Conservation (phyloP, 2,888 invertebrate species). For the Graphium colonna region DNA sequence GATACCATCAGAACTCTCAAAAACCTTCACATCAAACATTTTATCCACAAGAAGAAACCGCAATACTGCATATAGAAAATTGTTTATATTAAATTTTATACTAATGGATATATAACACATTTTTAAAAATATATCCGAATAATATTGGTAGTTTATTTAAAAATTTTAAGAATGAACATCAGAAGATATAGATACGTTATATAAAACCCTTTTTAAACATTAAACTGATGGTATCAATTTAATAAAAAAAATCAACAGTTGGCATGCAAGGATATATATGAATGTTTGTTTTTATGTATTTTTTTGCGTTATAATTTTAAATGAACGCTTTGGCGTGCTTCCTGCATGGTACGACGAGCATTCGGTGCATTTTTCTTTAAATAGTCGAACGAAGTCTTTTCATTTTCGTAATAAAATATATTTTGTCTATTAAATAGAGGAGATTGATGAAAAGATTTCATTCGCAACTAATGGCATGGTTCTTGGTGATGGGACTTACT, state of each 20-base stretch:
- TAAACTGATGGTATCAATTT: constrained; percentile 20
- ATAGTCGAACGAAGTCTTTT: constrained; percentile 9
- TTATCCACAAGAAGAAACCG: background rate
- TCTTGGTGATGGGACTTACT: constrained; percentile 29
- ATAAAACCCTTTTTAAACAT: background rate
- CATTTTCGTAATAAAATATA: background rate
- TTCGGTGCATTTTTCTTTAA: constrained; percentile 9
- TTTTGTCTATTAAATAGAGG: no score
- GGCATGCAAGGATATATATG: background rate
- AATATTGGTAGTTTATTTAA: background rate
- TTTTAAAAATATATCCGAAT: no score
- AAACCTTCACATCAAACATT: background rate
- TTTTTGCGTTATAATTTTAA: constrained; percentile 21
- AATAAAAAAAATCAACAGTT: background rate
- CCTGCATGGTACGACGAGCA: constrained; percentile 47
- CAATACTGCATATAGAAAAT: background rate
- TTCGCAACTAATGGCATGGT: constrained; percentile 33
- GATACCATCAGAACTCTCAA: constrained; percentile 15
- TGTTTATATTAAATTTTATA: no score
- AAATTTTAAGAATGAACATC: background rate
- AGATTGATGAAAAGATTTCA: constrained; percentile 28
- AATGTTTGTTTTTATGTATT: background rate
- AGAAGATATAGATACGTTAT: no score
- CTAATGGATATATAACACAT: no score
- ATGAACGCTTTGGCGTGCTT: constrained; percentile 60